phyloP scores from a whole-genome alignment of 2,888 invertebrate genomes.

The Apotomis betuletana region DNA sequence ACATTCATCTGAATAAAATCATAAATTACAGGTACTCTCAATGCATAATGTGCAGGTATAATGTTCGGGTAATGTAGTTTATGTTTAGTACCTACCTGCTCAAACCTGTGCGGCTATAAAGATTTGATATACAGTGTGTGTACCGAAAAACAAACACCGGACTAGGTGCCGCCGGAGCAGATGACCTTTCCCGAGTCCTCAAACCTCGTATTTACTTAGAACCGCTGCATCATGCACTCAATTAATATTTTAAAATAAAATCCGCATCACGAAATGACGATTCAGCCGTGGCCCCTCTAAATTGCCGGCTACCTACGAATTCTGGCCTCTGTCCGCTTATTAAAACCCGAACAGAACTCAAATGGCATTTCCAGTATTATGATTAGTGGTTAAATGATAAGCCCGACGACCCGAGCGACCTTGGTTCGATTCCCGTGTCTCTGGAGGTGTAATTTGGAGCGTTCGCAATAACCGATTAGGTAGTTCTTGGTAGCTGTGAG shows the following conservation, averaged over 20 bases:
- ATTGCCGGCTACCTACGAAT: constrained; percentile 68
- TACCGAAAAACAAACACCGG: not conserved
- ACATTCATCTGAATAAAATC: not conserved
- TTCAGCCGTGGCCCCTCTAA: constrained; percentile 63
- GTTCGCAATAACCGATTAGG: constrained; percentile 80
- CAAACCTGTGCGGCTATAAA: too few relatives aligned
- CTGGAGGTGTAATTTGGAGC: constrained; percentile 78
- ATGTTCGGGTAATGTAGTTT: not conserved
- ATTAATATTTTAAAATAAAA: constrained; percentile 49
- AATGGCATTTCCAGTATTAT: constrained; percentile 80
- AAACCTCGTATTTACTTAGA: constrained; percentile 34
- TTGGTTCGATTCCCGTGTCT: constrained; percentile 81
- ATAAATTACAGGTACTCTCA: not conserved
- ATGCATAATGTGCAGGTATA: not conserved
- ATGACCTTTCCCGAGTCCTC: constrained; percentile 25
- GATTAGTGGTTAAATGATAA: constrained; percentile 81
- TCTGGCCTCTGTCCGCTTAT: constrained; percentile 65
- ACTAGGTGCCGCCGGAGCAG: not conserved
- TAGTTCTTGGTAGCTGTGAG: constrained; percentile 76
- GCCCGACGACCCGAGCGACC: constrained; percentile 77
- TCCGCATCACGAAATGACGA: constrained; percentile 57
- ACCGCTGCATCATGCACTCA: constrained; percentile 39
- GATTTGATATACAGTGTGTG: not conserved
- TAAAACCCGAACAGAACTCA: constrained; percentile 74
- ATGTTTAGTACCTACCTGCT: not conserved